Conservation (phyloP, 2,797 vertebrate species). For the Meda fulgida region DNA sequence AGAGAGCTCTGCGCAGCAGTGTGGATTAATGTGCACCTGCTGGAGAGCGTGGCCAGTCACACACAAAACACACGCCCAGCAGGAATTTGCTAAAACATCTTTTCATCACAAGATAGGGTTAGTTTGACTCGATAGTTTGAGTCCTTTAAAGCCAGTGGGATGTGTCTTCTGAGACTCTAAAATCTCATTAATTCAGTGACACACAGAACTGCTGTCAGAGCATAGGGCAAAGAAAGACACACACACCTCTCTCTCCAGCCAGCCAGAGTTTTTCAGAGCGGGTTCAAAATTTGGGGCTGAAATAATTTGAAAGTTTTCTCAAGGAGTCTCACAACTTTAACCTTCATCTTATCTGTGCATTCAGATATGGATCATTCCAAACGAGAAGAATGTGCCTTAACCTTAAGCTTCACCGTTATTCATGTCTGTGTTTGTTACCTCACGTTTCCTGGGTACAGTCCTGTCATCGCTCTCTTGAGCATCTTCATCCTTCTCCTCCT, state of each 20-base stretch:
- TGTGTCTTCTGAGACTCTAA: background rate
- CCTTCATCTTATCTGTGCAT: slow-evolving; percentile 28
- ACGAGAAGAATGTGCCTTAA: slow-evolving; percentile 16
- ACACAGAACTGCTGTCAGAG: slow-evolving; percentile 4
- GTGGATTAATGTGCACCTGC: slow-evolving; percentile 50
- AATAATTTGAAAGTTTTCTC: background rate
- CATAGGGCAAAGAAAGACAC: background rate
- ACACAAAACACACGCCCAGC: background rate
- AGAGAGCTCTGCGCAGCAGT: slow-evolving; percentile 29
- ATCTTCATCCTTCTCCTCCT: slow-evolving; percentile 54
- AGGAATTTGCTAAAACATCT: slow-evolving; percentile 4
- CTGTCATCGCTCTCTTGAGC: slow-evolving; percentile 64
- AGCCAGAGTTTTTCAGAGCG: background rate
- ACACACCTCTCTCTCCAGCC: background rate
- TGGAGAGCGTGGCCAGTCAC: slow-evolving; percentile 25
- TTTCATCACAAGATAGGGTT: background rate
- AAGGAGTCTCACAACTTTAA: background rate
- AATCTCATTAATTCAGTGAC: slow-evolving; percentile 31
- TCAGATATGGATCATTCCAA: background rate
- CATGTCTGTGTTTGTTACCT: slow-evolving; percentile 67
- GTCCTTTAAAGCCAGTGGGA: background rate
- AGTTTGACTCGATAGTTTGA: background rate
- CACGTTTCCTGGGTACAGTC: slow-evolving; percentile 77
- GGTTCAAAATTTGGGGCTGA: background rate
- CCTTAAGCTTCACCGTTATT: background rate